phyloP scores from a whole-genome alignment of 2,888 invertebrate genomes.

The Bembecia ichneumoniformis region DNA sequence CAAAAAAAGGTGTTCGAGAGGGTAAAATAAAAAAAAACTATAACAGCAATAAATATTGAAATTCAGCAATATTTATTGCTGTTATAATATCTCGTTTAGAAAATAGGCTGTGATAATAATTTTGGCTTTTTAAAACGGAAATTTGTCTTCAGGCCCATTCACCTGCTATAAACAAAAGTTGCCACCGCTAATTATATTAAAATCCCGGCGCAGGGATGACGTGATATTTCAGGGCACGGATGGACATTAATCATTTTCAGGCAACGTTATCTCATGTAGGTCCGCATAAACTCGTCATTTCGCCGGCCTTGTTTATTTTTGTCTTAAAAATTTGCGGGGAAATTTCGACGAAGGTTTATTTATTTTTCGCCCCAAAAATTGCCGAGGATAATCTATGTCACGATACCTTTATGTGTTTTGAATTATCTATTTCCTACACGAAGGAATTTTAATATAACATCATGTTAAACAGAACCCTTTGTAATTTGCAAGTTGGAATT shows the following conservation, averaged over 20 bases:
- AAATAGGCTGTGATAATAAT: background rate
- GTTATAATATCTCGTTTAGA: background rate
- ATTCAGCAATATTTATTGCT: background rate
- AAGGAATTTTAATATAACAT: too few relatives aligned
- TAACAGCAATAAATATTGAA: background rate
- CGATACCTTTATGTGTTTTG: background rate
- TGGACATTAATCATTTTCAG: conserved; percentile 55
- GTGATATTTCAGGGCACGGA: conserved; percentile 42
- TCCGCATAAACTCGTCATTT: conserved; percentile 19
- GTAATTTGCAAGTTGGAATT: background rate
- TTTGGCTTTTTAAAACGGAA: background rate
- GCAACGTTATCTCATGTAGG: conserved; percentile 44
- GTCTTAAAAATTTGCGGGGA: background rate
- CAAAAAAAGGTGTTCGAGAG: too few relatives aligned
- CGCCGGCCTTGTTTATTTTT: background rate
- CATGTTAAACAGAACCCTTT: background rate
- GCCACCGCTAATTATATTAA: conserved; percentile 46
- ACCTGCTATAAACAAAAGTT: conserved; percentile 37
- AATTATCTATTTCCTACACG: too few relatives aligned
- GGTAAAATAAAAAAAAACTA: too few relatives aligned
- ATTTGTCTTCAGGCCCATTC: conserved; percentile 6
- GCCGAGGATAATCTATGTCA: background rate
- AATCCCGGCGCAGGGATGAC: conserved; percentile 41
- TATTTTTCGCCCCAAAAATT: background rate
- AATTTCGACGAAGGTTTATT: background rate